Evolutionary conservation across 2,888 invertebrate species (phyloP).

Genomic region (Eremobia ochroleuca): DNA sequence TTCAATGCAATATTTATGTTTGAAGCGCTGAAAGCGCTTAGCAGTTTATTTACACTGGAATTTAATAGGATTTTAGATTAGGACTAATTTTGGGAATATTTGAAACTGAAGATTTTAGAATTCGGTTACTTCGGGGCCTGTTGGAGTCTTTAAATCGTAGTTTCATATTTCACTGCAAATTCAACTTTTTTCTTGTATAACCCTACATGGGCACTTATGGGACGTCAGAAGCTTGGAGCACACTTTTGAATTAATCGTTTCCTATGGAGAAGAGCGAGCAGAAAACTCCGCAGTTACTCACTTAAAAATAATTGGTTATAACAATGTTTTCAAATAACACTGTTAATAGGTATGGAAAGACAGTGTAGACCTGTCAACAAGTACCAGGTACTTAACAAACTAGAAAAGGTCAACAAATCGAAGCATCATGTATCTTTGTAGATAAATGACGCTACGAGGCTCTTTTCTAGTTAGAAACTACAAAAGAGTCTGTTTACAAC

Average conservation of each 20-base stretch:
- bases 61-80: conserved; percentile 6
- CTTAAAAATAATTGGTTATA: background rate
- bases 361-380: too few relatives aligned
- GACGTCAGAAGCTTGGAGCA: background rate
- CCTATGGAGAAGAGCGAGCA: background rate
- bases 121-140: background rate
- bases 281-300: background rate
- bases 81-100: background rate
- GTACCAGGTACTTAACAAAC: too few relatives aligned
- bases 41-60: background rate
- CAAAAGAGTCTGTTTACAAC: background rate
- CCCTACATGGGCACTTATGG: background rate
- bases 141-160: too few relatives aligned
- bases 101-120: background rate
- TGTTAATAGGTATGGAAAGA: background rate
- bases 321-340: background rate
- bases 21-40: conserved; percentile 6
- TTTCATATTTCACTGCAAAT: background rate
- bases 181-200: background rate
- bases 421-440: too few relatives aligned
- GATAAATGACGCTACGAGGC: too few relatives aligned
- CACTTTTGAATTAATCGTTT: background rate
- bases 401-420: too few relatives aligned
- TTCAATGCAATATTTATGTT: background rate
- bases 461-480: too few relatives aligned